Base-by-base conservation (phyloP, 2,797 vertebrate genomes). In the Anomalospiza imberbis region DNA sequence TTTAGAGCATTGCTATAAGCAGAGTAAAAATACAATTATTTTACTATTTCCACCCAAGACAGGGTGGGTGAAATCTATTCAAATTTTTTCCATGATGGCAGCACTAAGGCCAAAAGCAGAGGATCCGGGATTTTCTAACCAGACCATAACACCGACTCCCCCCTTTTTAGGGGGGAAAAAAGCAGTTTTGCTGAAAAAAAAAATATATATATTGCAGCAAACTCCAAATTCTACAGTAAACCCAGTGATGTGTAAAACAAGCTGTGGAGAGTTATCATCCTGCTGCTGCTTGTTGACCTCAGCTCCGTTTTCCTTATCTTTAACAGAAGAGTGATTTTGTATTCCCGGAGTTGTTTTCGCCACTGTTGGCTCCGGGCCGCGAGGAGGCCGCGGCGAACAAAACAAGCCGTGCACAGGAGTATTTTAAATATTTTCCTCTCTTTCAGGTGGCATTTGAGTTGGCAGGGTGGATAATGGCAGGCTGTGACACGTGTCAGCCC, bases 401-500 rank as follows among this genome's bases (percentile, higher is more conserved):
- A 88, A 74, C 89, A 85, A 96, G 71, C 67, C 10, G 36, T 42
- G 72, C 32, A 13, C 17, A 32, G 57, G 85, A 68, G 29, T 36
- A 13, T 92, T 97, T 94, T 32, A 81, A 91, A 92, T 89, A 44
- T 50, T 92, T 57, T 42, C 70, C 81, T 94, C 74, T 60, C 86
- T 85, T 84, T 58, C 63, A 89, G 96, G 82, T 79, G 91, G 80
- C 73, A 26, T 75, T 88, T 95, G 86, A 9, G 32, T 76, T 70
- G 50, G 68, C 91, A 83, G 45, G 58, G 75, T 21, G 61, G 77
- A 32, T 94, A 66, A 70, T 65, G 95, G 92, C 68, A 92, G 89
- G 88, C 90, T 62, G 85, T 96, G 98, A 97, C 97, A 97, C n/a
- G 87, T 93, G 97, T 96, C 97, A 97, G 72, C 89, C 85, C 70